Base-by-base conservation (phyloP, 2,113 vertebrate genomes). In the Lophochroa leadbeateri region DNA sequence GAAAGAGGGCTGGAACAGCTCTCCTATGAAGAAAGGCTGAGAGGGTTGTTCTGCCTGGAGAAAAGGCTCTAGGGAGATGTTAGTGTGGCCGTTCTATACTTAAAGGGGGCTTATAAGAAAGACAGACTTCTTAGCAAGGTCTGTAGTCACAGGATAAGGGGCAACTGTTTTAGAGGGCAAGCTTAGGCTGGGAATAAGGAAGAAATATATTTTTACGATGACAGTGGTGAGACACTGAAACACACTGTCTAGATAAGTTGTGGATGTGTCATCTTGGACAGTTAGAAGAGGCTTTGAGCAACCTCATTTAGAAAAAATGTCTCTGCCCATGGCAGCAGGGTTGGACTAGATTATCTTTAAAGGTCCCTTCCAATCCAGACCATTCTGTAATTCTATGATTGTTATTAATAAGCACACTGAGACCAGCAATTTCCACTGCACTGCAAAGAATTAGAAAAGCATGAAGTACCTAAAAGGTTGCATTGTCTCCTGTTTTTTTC, bases 131-230 rank as follows among this genome's bases (percentile, higher is more conserved):
- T 65, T 44, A 71, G 10, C 27, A 57, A 71, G 17, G 27, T 20
- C 44, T 71, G 31, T 20, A 65, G 58, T 17, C 27, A 72, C 23
- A 50, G 31, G 35, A 63, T 31, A 77, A 58, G 6, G 17, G 24
- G 28, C 41, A 77, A 70, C 13, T 3, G 3, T 55, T 69, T 35
- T 25, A 69, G 37, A 46, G 7, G 2, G 16, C 17, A 81, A 68
- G 33, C 35, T 70, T 27, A 29, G 27, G 52, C 9, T 53, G 28
- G 10, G 21, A 24, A 43, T 37, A 49, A 49, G 20, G 5, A 87
- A 43, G 10, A 37, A 12, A 7, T 27, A n/a, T 25, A 47, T 27
- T 64, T 20, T 35, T 33, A 21, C 1, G 0, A 37, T 19, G 13
- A 58, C 21, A 58, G 57, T 10, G 21, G 21, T 58, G 21, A 35